Base-by-base conservation (phyloP, 2,797 vertebrate genomes). In the Cryptoblepharus egeriae region DNA sequence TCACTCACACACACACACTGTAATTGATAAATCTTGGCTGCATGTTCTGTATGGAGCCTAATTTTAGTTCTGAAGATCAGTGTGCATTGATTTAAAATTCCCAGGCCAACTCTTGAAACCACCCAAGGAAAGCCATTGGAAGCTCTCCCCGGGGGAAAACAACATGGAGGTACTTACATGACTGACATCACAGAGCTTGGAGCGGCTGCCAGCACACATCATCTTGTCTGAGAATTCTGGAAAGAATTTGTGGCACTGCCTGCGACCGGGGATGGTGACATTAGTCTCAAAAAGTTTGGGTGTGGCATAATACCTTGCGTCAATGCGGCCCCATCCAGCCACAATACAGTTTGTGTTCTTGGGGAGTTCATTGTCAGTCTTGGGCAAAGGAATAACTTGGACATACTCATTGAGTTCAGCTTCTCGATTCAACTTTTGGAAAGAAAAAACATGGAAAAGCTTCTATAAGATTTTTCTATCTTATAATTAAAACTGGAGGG, bases 221-320 rank as follows among this genome's bases (percentile, higher is more conserved):
- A 88, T 89, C 18, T 61, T 55, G 5, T 86, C 70, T 35, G 1
- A 76, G 26, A 89, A 42, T 26, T 28, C 26, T 1, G 79, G 88
- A 18, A 39, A 37, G n/a, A 69, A 80, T 16, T 12, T 32, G 22
- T 49, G 81, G 67, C 88, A 91, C 9, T 35, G 24, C 35, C 85
- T 78, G 5, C 80, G 70, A 32, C 82, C 82, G 1, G 67, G 32
- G 72, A 77, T 60, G 1, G 79, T 83, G 37, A 86, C 35, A 16
- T 89, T 87, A 22, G 80, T 85, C 77, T 89, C 84, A n/a, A 86
- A 89, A 28, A 91, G 79, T 45, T 86, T 89, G 3, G 30, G 3
- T 37, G 35, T 2, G 57, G 35, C 0, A 0, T 0, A 1, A 8
- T 4, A 11, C 4, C 9, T 9, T 2, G 9, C 45, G 45, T 91